phyloP scores from a whole-genome alignment of 2,888 invertebrate species.

The Cyclophora albipunctata region DNA sequence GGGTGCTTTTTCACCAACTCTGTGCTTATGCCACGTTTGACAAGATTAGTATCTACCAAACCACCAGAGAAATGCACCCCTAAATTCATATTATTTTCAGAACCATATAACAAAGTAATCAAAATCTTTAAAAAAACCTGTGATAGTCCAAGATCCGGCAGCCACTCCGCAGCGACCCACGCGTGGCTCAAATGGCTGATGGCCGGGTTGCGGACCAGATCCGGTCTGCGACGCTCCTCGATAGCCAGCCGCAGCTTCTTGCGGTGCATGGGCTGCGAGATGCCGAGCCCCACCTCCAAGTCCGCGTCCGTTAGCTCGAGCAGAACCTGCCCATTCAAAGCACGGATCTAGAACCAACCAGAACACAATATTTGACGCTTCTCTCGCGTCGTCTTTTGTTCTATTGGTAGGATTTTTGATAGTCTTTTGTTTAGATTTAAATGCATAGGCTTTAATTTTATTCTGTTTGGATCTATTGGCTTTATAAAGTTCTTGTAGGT shows the following conservation, averaged over 20 bases:
- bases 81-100: background rate
- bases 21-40: no score
- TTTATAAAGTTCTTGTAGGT: no score
- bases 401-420: slow-evolving; percentile 8
- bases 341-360: slow-evolving; percentile 80
- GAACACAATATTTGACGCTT: slow-evolving; percentile 76
- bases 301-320: slow-evolving; percentile 94
- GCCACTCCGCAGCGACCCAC: slow-evolving; percentile 95
- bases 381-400: slow-evolving; percentile 50
- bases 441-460: slow-evolving; percentile 16
- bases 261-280: slow-evolving; percentile 93
- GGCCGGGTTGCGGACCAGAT: slow-evolving; percentile 89
- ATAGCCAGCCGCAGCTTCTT: slow-evolving; percentile 94
- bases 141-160: slow-evolving; percentile 92
- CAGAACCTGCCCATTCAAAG: slow-evolving; percentile 86
- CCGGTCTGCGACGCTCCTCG: slow-evolving; percentile 92
- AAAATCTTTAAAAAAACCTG: slow-evolving; percentile 59
- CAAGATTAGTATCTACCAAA: no score
- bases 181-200: slow-evolving; percentile 92
- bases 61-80: background rate
- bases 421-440: slow-evolving; percentile 6
- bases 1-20: no score
- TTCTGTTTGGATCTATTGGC: no score
- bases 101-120: no score
- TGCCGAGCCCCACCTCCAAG: slow-evolving; percentile 92